A percentile compares a stretch with the other conserved stretches of the same genome.
Evolutionary conservation across 2,113 vertebrate genomes (phyloP).

Genomic region (human (Homo sapiens)): DNA sequence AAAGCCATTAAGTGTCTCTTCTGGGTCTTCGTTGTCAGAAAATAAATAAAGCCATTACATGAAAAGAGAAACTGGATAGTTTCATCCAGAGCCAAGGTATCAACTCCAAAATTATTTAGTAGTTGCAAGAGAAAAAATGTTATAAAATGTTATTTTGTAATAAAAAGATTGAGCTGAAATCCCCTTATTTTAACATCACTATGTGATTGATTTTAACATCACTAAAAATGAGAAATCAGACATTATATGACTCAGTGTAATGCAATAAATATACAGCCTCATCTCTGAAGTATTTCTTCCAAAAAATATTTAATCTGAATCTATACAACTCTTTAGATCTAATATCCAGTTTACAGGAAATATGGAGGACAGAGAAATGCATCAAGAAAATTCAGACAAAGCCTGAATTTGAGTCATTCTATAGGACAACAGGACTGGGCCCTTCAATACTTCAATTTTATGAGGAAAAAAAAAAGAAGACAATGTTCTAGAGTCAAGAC

Average conservation of each 20-base stretch:
- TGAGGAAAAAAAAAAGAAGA: not conserved
- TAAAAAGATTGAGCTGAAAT: not conserved
- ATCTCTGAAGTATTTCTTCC: not conserved
- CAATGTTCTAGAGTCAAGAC: not conserved
- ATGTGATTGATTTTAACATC: not conserved
- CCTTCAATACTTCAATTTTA: not conserved
- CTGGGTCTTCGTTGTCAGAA: not conserved
- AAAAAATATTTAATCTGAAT: not conserved
- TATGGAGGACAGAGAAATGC: not conserved
- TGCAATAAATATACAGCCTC: not conserved
- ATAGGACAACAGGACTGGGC: not conserved
- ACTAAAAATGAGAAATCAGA: not conserved
- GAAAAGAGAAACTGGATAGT: not conserved
- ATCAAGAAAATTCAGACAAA: slow-evolving; percentile 14
- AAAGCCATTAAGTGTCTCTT: not conserved
- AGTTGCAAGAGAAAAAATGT: slow-evolving; percentile 6
- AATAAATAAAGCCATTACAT: not conserved
- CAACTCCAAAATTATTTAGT: not conserved
- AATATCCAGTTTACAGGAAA: slow-evolving; percentile 10
- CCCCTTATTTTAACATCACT: not conserved
- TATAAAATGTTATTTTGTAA: not conserved
- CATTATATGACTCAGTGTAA: not conserved
- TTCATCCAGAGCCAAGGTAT: not conserved
- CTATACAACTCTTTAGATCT: not conserved
- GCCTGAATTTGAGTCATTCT: slow-evolving; percentile 23